These are phyloP conservation scores for Drosophila histrio DNA, from an alignment of 2,888 invertebrate species.

Conservation along the genomic window DNA sequence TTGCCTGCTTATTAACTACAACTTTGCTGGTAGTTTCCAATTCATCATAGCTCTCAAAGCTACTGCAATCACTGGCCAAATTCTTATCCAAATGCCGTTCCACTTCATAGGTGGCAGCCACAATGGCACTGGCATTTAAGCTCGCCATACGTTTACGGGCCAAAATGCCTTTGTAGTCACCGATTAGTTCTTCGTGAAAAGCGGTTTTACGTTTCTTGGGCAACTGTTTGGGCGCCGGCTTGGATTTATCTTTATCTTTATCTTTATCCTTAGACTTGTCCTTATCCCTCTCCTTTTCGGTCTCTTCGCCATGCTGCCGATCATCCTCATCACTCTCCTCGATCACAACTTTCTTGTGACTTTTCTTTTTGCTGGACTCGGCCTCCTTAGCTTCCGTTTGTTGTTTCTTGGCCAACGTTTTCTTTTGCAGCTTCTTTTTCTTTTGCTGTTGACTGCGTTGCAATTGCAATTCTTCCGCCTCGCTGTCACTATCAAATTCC, in stretches of 20 bases:
- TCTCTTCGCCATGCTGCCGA: slow-evolving; percentile 31
- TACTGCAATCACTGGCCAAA: slow-evolving; percentile 81
- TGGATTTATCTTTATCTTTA: slow-evolving; percentile 56
- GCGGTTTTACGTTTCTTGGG: slow-evolving; percentile 84
- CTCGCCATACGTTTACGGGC: slow-evolving; percentile 96
- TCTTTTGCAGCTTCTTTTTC: slow-evolving; percentile 72
- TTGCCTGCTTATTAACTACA: not conserved
- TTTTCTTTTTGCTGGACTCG: slow-evolving; percentile 15
- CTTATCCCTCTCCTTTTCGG: slow-evolving; percentile 18
- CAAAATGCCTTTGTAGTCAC: slow-evolving; percentile 92
- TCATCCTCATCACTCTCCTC: slow-evolving; percentile 46
- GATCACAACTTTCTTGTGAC: slow-evolving; percentile 6
- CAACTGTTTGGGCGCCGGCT: slow-evolving; percentile 80
- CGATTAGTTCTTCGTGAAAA: slow-evolving; percentile 85
- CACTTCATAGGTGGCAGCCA: slow-evolving; percentile 94
- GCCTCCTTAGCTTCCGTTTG: slow-evolving; percentile 57
- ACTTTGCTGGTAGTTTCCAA: slow-evolving; percentile 44
- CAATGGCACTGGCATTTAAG: slow-evolving; percentile 94
- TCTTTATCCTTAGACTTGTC: slow-evolving; percentile 47
- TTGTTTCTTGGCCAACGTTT: slow-evolving; percentile 49
- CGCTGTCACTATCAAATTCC: slow-evolving; percentile 88
- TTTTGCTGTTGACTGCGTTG: slow-evolving; percentile 72
- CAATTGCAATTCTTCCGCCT: slow-evolving; percentile 78
- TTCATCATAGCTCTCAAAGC: slow-evolving; percentile 82
- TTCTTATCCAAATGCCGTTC: slow-evolving; percentile 84